A percentile compares a stretch with the other conserved stretches of the same genome.
These are phyloP conservation scores for Pasiphila rectangulata DNA, from an alignment of 2,888 invertebrate genomes.

Conservation along the genomic window DNA sequence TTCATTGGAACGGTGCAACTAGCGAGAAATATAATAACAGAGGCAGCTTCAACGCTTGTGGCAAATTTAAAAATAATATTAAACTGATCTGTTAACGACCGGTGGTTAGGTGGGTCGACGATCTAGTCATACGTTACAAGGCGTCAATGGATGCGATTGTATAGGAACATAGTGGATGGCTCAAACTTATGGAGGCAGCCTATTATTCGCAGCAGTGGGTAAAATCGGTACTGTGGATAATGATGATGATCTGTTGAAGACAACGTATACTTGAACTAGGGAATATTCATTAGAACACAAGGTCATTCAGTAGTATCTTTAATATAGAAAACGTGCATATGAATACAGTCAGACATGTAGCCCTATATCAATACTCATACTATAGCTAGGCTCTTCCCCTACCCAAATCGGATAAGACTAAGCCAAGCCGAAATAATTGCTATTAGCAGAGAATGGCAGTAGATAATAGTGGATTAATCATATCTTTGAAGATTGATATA, in stretches of 20 bases:
- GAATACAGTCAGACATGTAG: neutral
- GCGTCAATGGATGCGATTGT: too few species aligned
- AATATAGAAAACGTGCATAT: neutral
- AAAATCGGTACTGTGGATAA: too few species aligned
- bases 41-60: constrained; percentile 1
- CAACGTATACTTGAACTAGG: too few species aligned
- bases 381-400: constrained; percentile 20
- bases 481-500: constrained; percentile 13
- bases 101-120: too few species aligned
- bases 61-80: neutral
- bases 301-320: too few species aligned
- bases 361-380: constrained; percentile 10
- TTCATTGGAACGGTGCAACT: constrained; percentile 34
- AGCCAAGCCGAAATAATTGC: constrained; percentile 25
- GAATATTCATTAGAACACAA: too few species aligned
- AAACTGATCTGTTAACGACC: too few species aligned
- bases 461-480: constrained; percentile 22
- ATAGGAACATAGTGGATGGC: too few species aligned
- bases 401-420: constrained; percentile 21
- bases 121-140: too few species aligned
- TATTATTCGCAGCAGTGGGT: too few species aligned
- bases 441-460: constrained; percentile 23
- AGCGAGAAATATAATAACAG: constrained; percentile 7
- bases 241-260: too few species aligned
- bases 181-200: too few species aligned